Evolutionary conservation across 2,888 invertebrate species (phyloP), one percentile per base, ranked within the genome.

Genomic region (Antheraea assamensis): DNA sequence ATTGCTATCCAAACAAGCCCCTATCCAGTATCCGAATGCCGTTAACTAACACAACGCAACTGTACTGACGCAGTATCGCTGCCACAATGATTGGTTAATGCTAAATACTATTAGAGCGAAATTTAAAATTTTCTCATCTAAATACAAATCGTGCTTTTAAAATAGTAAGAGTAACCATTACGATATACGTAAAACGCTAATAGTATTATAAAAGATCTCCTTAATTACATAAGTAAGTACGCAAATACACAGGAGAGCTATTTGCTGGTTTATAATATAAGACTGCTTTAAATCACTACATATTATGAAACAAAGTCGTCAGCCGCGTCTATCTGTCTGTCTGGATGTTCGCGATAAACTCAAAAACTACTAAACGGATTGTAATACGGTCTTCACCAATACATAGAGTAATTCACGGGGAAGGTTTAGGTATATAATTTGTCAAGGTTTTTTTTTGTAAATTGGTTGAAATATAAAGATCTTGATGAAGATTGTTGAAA

Each of bases 21-120:
- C 73, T 87, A 91, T 89, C 90, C 90, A 90, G 92, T 91, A 93
- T 91, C 90, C 90, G 88, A 92, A 92, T 91, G 89, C 88, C 88
- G 88, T 86, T 89, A 85, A 85, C 87, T 85, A 83, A 82, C 88
- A 92, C 92, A 92, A 92, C 92, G n/a, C n/a, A n/a, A n/a, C n/a
- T n/a, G n/a, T n/a, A n/a, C n/a, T n/a, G n/a, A n/a, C n/a, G 92
- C 90, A 86, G 86, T 90, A 90, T 89, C 91, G 88, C 80, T 83
- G 80, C 82, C 89, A 88, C 80, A 79, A 82, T 87, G 87, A 88
- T 88, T 89, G 89, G 85, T 86, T 55, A n/a, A 55, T 24, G n/a
- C 2, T 24, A 58, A 52, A 58, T 13, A 58, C 58, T 21, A n/a
- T 55, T 1, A n/a, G n/a, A 7, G 3, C n/a, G n/a, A 55, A 55